Conservation (phyloP, 2,888 invertebrate genomes). For the Agonopterix arenella region DNA sequence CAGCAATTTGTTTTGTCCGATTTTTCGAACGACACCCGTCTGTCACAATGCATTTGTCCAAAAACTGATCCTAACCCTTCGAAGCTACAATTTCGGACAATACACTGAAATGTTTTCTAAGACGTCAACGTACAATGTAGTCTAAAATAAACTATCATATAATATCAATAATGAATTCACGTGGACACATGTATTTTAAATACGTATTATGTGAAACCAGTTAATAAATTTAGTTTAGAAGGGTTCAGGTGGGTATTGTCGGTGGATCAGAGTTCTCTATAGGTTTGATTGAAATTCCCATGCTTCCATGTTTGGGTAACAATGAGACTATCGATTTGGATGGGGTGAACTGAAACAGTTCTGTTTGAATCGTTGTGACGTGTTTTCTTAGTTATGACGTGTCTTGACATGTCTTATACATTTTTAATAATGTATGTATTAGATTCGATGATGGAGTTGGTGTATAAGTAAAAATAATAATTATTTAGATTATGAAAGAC, state of each 20-base stretch:
- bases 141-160: slow-evolving; percentile 74
- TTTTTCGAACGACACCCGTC: slow-evolving; percentile 25
- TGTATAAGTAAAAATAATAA: too few relatives aligned
- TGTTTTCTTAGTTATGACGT: slow-evolving; percentile 59
- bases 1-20: slow-evolving; percentile 43
- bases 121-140: slow-evolving; percentile 38
- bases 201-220: slow-evolving; percentile 71
- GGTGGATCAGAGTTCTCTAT: slow-evolving; percentile 22
- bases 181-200: slow-evolving; percentile 75
- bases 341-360: slow-evolving; percentile 47
- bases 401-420: slow-evolving; percentile 41
- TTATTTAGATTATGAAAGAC: too few relatives aligned
- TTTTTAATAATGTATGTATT: too few relatives aligned
- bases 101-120: slow-evolving; percentile 38
- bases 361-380: slow-evolving; percentile 58
- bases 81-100: slow-evolving; percentile 18
- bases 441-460: too few relatives aligned
- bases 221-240: slow-evolving; percentile 45
- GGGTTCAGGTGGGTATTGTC: slow-evolving; percentile 40
- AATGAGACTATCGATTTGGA: slow-evolving; percentile 53
- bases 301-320: slow-evolving; percentile 35
- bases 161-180: slow-evolving; percentile 74
- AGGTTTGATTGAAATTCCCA: slow-evolving; percentile 65
- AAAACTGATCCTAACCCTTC: slow-evolving; percentile 31
- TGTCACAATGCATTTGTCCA: slow-evolving; percentile 31